Conservation (phyloP, 2,888 invertebrate species). For the Calephelis perditalis region DNA sequence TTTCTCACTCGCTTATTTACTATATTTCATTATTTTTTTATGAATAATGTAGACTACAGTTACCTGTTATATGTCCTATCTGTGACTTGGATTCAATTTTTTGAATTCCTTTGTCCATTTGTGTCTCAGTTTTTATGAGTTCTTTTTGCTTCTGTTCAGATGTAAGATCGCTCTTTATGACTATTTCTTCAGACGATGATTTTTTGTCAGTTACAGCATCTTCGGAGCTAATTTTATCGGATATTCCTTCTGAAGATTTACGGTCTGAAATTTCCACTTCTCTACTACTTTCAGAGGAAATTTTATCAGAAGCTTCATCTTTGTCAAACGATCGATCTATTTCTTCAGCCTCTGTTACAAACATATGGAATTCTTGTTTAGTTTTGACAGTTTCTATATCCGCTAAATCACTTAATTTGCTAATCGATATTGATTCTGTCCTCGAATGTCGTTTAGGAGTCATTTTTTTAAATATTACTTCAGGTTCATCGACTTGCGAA, state of each 20-base stretch:
- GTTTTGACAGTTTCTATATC: constrained; percentile 47
- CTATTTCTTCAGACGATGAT: constrained; percentile 68
- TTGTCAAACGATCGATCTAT: constrained; percentile 61
- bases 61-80: constrained; percentile 47
- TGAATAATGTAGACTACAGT: constrained; percentile 38
- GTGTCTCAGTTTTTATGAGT: constrained; percentile 35
- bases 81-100: constrained; percentile 37
- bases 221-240: constrained; percentile 72
- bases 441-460: constrained; percentile 68
- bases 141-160: constrained; percentile 41
- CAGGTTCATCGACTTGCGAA: constrained; percentile 47
- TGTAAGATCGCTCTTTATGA: constrained; percentile 40
- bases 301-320: constrained; percentile 70
- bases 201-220: constrained; percentile 74
- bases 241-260: constrained; percentile 72
- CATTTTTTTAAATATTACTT: constrained; percentile 65
- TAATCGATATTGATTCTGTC: constrained; percentile 67
- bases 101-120: constrained; percentile 34
- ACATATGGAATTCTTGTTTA: constrained; percentile 66
- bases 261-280: constrained; percentile 72
- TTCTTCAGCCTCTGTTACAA: constrained; percentile 73
- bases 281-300: constrained; percentile 72
- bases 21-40: too few species aligned
- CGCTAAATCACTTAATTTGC: constrained; percentile 59
- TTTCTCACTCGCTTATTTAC: too few species aligned